Percentiles rank a stretch among this genome's conserved stretches.
These are phyloP conservation scores for Disparrhopalites patrizii DNA, from an alignment of 2,888 invertebrate species.

Conservation along the genomic window DNA sequence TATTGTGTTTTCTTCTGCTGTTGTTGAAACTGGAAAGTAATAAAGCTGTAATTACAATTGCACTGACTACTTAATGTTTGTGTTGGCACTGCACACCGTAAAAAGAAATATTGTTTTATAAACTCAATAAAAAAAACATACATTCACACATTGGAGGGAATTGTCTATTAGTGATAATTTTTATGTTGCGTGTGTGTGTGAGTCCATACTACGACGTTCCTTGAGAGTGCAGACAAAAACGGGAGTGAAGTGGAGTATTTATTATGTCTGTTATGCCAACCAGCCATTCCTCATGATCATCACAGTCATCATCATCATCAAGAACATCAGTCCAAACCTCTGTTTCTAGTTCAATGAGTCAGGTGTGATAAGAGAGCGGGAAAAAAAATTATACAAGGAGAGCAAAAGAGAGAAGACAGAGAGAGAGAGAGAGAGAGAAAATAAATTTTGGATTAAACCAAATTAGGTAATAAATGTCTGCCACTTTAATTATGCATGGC, in stretches of 20 bases:
- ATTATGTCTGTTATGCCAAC: no score
- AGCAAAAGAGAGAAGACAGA: neutral
- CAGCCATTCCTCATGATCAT: neutral
- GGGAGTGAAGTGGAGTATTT: no score
- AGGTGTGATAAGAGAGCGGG: neutral
- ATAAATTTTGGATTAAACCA: constrained; percentile 1
- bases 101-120: neutral
- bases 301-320: neutral
- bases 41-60: no score
- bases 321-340: neutral
- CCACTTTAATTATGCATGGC: constrained; percentile 7
- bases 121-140: constrained; percentile 2
- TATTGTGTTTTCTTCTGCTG: no score
- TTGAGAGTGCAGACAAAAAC: no score
- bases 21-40: no score
- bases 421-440: neutral
- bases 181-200: neutral
- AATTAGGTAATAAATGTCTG: constrained; percentile 6
- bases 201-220: no score
- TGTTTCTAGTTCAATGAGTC: neutral
- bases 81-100: no score
- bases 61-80: no score
- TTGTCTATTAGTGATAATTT: constrained; percentile 1
- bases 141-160: constrained; percentile 3
- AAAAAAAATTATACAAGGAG: neutral